phyloP scores from a whole-genome alignment of 2,888 invertebrate species.

The Epinotia brunnichana region DNA sequence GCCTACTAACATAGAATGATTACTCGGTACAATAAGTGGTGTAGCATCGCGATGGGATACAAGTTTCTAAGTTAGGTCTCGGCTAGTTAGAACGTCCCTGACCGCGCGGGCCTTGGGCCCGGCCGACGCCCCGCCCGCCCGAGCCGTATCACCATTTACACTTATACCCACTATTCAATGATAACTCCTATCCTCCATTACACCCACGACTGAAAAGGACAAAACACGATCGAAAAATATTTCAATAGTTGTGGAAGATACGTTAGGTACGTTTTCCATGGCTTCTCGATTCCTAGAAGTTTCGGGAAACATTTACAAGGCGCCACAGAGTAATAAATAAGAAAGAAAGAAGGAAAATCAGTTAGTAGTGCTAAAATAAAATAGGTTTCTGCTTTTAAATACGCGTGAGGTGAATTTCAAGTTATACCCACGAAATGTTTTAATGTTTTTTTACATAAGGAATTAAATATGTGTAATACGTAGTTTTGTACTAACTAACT shows the following conservation, averaged over 20 bases:
- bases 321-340: slow-evolving; percentile 2
- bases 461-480: too few relatives aligned
- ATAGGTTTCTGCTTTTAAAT: too few relatives aligned
- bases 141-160: slow-evolving; percentile 32
- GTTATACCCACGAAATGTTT: neutral
- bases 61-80: slow-evolving; percentile 42
- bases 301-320: slow-evolving; percentile 25
- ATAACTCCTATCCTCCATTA: slow-evolving; percentile 30
- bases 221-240: slow-evolving; percentile 23
- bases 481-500: too few relatives aligned
- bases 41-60: slow-evolving; percentile 25
- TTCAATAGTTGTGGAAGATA: neutral
- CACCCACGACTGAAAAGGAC: slow-evolving; percentile 17
- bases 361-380: too few relatives aligned
- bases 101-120: slow-evolving; percentile 77
- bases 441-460: neutral
- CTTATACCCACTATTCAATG: slow-evolving; percentile 40
- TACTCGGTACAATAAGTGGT: slow-evolving; percentile 24
- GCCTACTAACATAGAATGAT: slow-evolving; percentile 21
- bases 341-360: too few relatives aligned
- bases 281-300: slow-evolving; percentile 11
- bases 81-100: slow-evolving; percentile 77
- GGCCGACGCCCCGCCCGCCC: slow-evolving; percentile 65
- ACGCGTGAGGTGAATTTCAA: too few relatives aligned
- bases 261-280: slow-evolving; percentile 2